These are phyloP conservation scores for Noctua fimbriata DNA, from an alignment of 2,888 invertebrate genomes.

Conservation along the genomic window DNA sequence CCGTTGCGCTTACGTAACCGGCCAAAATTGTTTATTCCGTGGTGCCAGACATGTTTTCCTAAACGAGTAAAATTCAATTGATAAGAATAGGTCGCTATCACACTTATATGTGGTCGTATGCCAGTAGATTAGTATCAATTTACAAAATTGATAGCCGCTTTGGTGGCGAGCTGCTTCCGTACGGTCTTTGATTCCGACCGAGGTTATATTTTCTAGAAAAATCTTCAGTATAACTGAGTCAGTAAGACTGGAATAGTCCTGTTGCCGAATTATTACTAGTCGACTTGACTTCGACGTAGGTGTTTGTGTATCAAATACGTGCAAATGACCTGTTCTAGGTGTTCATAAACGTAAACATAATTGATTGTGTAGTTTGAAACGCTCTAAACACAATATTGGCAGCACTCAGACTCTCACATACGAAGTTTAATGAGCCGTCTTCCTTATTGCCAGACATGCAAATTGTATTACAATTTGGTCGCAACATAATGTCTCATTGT, in stretches of 20 bases:
- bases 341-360: slow-evolving; percentile 32
- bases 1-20: slow-evolving; percentile 2
- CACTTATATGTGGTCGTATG: slow-evolving; percentile 24
- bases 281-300: slow-evolving; percentile 3
- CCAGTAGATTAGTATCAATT: slow-evolving; percentile 43
- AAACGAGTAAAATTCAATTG: slow-evolving; percentile 31
- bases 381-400: slow-evolving; percentile 42
- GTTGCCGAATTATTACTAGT: neutral
- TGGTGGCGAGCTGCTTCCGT: slow-evolving; percentile 40
- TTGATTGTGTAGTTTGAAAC: slow-evolving; percentile 21
- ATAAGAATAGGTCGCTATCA: slow-evolving; percentile 43
- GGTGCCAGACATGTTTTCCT: neutral
- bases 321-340: slow-evolving; percentile 29
- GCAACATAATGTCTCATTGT: slow-evolving; percentile 42
- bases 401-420: slow-evolving; percentile 14
- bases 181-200: slow-evolving; percentile 23
- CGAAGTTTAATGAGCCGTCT: slow-evolving; percentile 35
- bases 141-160: slow-evolving; percentile 42
- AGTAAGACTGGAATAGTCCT: slow-evolving; percentile 20
- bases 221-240: slow-evolving; percentile 4
- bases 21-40: neutral
- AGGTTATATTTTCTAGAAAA: slow-evolving; percentile 33
- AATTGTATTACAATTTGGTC: slow-evolving; percentile 36
- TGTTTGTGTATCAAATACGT: slow-evolving; percentile 20
- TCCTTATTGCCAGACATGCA: slow-evolving; percentile 47